Conservation (phyloP, 2,113 vertebrate species). For the Trematomus loennbergii region DNA sequence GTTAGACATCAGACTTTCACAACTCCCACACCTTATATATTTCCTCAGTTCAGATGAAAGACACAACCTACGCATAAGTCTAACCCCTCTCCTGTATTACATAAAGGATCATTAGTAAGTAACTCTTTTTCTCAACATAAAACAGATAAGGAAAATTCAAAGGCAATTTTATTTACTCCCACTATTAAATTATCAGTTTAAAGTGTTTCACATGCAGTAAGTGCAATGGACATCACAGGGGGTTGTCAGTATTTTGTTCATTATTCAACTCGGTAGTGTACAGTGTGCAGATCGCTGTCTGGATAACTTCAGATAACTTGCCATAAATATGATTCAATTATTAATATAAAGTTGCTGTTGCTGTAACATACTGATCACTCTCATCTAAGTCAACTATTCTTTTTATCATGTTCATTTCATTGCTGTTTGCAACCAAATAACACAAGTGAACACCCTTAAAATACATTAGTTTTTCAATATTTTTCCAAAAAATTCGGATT, state of each 20-base stretch:
- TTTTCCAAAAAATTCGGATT: constrained; percentile 1
- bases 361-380: neutral
- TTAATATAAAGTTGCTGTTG: neutral
- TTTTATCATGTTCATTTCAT: neutral
- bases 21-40: constrained; percentile 43
- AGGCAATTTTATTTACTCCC: constrained; percentile 5
- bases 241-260: neutral
- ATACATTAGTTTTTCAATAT: constrained; percentile 15
- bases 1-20: constrained; percentile 31
- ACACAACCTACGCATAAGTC: constrained; percentile 35
- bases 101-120: constrained; percentile 51
- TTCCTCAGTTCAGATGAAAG: constrained; percentile 58
- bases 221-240: neutral
- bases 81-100: constrained; percentile 37
- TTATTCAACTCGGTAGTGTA: neutral
- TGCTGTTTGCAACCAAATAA: neutral
- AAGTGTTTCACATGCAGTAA: neutral
- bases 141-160: neutral
- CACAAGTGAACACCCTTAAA: constrained; percentile 21
- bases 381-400: constrained; percentile 6
- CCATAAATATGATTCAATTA: neutral
- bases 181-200: neutral
- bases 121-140: constrained; percentile 17
- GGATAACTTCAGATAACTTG: neutral
- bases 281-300: neutral